Percentiles rank a stretch among this genome's conserved stretches.
phyloP scores from a whole-genome alignment of 2,888 invertebrate genomes.

The Zonitis immaculata region DNA sequence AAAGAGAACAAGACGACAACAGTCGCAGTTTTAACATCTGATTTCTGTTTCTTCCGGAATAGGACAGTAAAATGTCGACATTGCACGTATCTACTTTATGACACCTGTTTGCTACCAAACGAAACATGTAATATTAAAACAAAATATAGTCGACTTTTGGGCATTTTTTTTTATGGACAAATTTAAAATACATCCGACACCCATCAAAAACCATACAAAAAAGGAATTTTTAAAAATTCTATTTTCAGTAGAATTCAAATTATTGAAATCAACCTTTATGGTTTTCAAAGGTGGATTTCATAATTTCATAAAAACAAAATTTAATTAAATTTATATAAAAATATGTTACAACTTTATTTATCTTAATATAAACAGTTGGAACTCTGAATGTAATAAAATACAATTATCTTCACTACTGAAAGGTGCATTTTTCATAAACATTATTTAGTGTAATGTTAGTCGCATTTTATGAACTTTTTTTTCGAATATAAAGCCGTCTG shows the following conservation, averaged over 20 bases:
- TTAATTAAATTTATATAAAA: too few species aligned
- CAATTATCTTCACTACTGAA: not conserved
- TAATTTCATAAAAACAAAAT: too few species aligned
- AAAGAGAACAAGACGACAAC: not conserved
- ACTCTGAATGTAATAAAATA: not conserved
- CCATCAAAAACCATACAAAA: not conserved
- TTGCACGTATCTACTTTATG: slow-evolving; percentile 40
- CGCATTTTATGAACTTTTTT: too few species aligned
- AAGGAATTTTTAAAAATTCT: not conserved
- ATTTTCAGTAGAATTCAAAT: too few species aligned
- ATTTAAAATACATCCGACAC: slow-evolving; percentile 1
- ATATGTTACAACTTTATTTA: not conserved
- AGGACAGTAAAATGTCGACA: slow-evolving; percentile 27
- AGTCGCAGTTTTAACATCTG: slow-evolving; percentile 10
- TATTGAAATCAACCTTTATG: too few species aligned
- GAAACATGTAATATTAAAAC: slow-evolving; percentile 10
- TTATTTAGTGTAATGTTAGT: not conserved
- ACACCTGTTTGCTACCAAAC: slow-evolving; percentile 38
- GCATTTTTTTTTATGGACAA: slow-evolving; percentile 9
- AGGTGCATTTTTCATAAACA: not conserved
- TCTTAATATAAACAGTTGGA: not conserved
- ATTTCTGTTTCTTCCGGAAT: slow-evolving; percentile 8
- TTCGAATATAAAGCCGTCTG: too few species aligned
- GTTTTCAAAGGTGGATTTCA: too few species aligned
- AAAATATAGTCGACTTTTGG: not conserved